Conservation (phyloP, 2,113 vertebrate genomes). For the Chloropsis cyanopogon region DNA sequence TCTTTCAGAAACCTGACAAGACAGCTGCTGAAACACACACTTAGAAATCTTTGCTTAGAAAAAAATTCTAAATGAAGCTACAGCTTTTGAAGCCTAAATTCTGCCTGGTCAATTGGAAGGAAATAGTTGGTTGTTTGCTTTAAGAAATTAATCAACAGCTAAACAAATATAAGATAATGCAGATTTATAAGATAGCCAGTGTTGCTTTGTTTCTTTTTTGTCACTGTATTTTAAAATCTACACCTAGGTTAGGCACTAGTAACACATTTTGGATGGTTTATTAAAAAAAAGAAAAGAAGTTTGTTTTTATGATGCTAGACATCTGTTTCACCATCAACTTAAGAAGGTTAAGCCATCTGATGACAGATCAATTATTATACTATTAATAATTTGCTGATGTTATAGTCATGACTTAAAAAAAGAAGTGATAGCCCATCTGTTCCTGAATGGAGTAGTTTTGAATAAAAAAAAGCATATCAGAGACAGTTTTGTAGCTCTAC, state of each 20-base stretch:
- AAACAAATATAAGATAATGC: slow-evolving; percentile 57
- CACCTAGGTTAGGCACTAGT: slow-evolving; percentile 19
- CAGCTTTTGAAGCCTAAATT: slow-evolving; percentile 48
- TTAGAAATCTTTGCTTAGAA: slow-evolving; percentile 69
- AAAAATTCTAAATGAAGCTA: slow-evolving; percentile 62
- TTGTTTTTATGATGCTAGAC: not conserved
- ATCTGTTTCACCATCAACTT: slow-evolving; percentile 22
- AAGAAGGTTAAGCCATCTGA: slow-evolving; percentile 19
- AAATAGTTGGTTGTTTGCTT: slow-evolving; percentile 13
- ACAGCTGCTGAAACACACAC: slow-evolving; percentile 64
- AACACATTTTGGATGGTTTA: not conserved
- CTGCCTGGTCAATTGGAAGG: slow-evolving; percentile 48
- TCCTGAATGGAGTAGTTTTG: not conserved
- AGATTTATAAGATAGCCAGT: not conserved
- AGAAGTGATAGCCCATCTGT: not conserved
- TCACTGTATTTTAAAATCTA: slow-evolving; percentile 63
- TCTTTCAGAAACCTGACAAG: slow-evolving; percentile 72
- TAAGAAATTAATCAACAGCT: slow-evolving; percentile 30
- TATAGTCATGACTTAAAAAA: not conserved
- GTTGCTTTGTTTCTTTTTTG: not conserved
- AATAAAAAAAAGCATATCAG: not conserved
- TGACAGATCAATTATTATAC: not conserved
- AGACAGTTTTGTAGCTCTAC: not conserved
- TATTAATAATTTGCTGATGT: not conserved
- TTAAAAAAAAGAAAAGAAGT: not conserved